phyloP scores from a whole-genome alignment of 2,797 vertebrate species.

The Erpetoichthys calabaricus region DNA sequence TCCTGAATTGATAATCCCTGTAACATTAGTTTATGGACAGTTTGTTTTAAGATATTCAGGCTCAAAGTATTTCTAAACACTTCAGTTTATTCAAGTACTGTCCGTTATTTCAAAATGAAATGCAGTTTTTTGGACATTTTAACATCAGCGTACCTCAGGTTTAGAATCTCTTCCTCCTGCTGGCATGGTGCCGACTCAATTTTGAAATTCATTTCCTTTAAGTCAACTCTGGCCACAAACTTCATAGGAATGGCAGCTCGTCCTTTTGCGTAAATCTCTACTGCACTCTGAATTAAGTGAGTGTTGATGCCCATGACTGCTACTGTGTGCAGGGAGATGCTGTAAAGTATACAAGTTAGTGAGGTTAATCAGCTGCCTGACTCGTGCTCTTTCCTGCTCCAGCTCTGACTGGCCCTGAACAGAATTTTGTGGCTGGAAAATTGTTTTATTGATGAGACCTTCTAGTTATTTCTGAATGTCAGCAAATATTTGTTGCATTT shows the following conservation, averaged over 20 bases:
- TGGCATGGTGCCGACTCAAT: conserved; percentile 44
- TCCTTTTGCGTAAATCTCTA: conserved; percentile 39
- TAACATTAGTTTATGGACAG: too few relatives aligned
- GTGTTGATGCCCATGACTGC: conserved; percentile 59
- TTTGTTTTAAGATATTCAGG: too few relatives aligned
- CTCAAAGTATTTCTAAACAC: too few relatives aligned
- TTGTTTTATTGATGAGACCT: background rate
- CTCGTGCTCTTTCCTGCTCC: background rate
- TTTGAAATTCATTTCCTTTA: conserved; percentile 50
- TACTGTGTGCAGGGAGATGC: conserved; percentile 46
- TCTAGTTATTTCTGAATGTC: too few relatives aligned
- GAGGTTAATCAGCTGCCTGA: background rate
- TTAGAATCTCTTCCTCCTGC: conserved; percentile 41
- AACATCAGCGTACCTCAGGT: conserved; percentile 35
- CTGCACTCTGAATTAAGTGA: conserved; percentile 41
- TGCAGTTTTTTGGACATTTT: too few relatives aligned
- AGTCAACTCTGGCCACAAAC: conserved; percentile 31
- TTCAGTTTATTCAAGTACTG: too few relatives aligned
- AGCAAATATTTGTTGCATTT: too few relatives aligned
- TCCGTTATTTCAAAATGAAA: too few relatives aligned
- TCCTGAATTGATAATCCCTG: too few relatives aligned
- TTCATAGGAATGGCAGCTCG: conserved; percentile 37
- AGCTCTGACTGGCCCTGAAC: background rate
- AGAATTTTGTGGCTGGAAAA: too few relatives aligned
- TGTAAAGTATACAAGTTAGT: conserved; percentile 22